Percentiles rank a stretch among this genome's conserved stretches.
phyloP scores from a whole-genome alignment of 2,888 invertebrate species.

The Agrypnus murinus region DNA sequence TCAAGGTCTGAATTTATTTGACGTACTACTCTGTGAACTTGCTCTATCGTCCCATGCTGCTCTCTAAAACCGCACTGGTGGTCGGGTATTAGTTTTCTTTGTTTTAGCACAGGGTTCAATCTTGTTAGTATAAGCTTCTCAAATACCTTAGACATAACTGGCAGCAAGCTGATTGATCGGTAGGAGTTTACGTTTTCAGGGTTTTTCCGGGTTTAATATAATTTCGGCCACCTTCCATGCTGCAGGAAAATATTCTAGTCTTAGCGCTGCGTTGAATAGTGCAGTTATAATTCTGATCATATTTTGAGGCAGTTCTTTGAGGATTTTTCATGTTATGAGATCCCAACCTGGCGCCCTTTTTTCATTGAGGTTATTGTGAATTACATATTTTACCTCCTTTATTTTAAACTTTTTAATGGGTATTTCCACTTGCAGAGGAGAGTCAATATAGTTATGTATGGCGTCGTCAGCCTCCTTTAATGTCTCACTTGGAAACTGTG shows the following conservation, averaged over 20 bases:
- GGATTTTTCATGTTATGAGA: constrained; percentile 18
- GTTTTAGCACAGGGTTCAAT: constrained; percentile 49
- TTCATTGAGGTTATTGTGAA: constrained; percentile 11
- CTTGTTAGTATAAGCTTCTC: too few species aligned
- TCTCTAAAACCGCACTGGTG: constrained; percentile 30
- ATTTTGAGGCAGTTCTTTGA: constrained; percentile 19
- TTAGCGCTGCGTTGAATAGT: too few species aligned
- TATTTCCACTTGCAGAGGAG: too few species aligned
- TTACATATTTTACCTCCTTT: constrained; percentile 11
- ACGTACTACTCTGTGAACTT: constrained; percentile 29
- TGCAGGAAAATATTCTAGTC: constrained; percentile 36
- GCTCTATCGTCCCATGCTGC: too few species aligned
- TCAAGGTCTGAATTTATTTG: constrained; percentile 26
- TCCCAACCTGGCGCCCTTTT: constrained; percentile 29
- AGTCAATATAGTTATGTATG: not conserved
- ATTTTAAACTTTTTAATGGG: constrained; percentile 22
- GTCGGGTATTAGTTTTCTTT: too few species aligned
- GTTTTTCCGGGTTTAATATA: constrained; percentile 58
- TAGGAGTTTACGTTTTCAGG: constrained; percentile 49
- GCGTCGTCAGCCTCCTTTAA: constrained; percentile 10
- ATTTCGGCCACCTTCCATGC: constrained; percentile 53
- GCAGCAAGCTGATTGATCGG: constrained; percentile 55
- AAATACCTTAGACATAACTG: too few species aligned
- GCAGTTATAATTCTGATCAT: not conserved
- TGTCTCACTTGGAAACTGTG: constrained; percentile 23